Evolutionary conservation across 2,113 vertebrate genomes (phyloP), one percentile per base, ranked within the genome.

Genomic region (Alosa alosa): DNA sequence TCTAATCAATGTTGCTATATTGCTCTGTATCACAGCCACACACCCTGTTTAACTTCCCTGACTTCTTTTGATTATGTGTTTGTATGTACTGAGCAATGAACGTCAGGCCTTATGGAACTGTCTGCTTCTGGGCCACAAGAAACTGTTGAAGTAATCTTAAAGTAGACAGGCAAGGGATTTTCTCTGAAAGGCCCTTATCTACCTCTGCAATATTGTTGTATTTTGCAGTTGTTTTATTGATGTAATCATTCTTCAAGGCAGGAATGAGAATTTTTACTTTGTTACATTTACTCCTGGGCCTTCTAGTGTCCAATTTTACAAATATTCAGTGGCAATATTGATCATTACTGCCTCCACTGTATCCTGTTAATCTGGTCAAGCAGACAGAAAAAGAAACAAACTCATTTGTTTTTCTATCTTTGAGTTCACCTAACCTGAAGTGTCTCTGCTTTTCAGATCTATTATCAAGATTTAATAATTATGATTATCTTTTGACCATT

Each of bases 151-250:
- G 9, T 11, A 31, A 31, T 72, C 11, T 31, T 31, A 20, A 57
- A 20, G 55, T 57, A 20, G 55, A 82, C 82, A 78, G 50, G 78
- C 60, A 55, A 87, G 81, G 50, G 49, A 39, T 83, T 88, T 84
- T 41, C 78, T 89, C 84, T 68, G 57, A 41, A 88, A 60, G 49
- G 82, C 31, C 84, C 22, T 44, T 81, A 89, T 87, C 89, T 91
- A 91, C 90, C 90, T 91, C 90, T 87, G 82, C 36, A 82, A 44
- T 84, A 57, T 81, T 83, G 13, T 78, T 82, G 11, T 25, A 52
- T 82, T 85, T 81, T 57, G 75, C 83, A 52, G 81, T 7, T 22
- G 39, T n/a, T 22, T 50, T 52, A 75, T 83, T 13, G 0, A 25
- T 72, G 25, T 72, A 36, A 72, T 72, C 57, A 81, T 45, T 60